phyloP scores from a whole-genome alignment of 2,888 invertebrate genomes.

The Subacronicta megacephala region DNA sequence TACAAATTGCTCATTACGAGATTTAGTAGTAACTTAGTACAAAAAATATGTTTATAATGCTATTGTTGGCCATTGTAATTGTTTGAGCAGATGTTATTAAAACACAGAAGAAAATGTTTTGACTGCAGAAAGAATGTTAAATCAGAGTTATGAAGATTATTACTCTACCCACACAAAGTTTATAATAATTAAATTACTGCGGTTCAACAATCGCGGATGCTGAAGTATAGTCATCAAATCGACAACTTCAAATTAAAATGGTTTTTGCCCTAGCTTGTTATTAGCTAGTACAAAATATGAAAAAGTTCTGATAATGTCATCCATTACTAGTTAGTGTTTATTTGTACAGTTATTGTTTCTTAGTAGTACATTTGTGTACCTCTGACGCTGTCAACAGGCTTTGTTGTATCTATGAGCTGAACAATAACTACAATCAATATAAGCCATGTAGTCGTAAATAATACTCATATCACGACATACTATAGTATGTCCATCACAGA shows the following conservation, averaged over 20 bases:
- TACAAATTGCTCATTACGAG: neutral
- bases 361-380: constrained; percentile 43
- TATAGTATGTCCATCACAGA: too few species aligned
- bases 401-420: constrained; percentile 53
- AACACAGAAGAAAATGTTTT: constrained; percentile 1
- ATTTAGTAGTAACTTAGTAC: neutral
- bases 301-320: constrained; percentile 4
- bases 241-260: too few species aligned
- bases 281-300: too few species aligned
- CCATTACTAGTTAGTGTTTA: constrained; percentile 28
- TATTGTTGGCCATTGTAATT: neutral
- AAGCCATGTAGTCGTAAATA: constrained; percentile 18
- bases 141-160: neutral
- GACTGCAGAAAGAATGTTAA: too few species aligned
- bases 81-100: neutral
- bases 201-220: too few species aligned
- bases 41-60: neutral
- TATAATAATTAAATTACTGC: too few species aligned
- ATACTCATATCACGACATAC: constrained; percentile 5
- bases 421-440: constrained; percentile 46
- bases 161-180: too few species aligned
- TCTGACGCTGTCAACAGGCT: constrained; percentile 55
- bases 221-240: too few species aligned
- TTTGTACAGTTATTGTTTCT: constrained; percentile 40
- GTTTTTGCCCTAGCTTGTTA: too few species aligned